Base-by-base conservation (phyloP, 2,113 vertebrate species). In the Coracopsis vasa region DNA sequence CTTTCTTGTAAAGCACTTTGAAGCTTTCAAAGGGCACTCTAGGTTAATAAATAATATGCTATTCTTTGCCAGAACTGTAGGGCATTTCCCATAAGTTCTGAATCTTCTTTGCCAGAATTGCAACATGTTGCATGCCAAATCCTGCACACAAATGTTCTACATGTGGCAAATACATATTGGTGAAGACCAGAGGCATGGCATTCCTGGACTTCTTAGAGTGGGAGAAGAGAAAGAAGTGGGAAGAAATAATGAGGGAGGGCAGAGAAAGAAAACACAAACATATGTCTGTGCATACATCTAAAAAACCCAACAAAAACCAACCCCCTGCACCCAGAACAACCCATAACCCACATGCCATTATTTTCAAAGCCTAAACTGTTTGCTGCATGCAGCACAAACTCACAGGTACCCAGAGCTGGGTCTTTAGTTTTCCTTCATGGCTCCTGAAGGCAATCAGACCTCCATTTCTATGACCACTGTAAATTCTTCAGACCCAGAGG, bases 1-100 rank as follows among this genome's bases (percentile, higher is more conserved):
- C 91, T 95, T 94, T 93, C 88, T 96, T 95, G 87, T 90, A 94
- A 90, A 94, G 87, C 70, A 95, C 93, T 97, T 93, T 95, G 95
- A 97, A 96, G 92, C 91, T 94, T 95, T 96, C 92, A 94, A 96
- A 95, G 94, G 95, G 96, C 88, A 94, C 88, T 92, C 92, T 78
- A 89, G 90, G 84, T 97, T 96, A 95, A 96, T 92, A 97, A 94
- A 94, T 94, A 95, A 96, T 89, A 86, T n/a, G 66, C 45, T 65
- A 67, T 33, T 79, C 93, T 86, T 79, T 97, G 94, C 95, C 94
- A 96, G 94, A 97, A 90, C 95, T 96, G 86, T 91, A 96, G 96
- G 91, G 85, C 89, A 95, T 96, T 97, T 97, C 92, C 90, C 92
- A 37, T 93, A 94, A 94, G 73, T 84, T 84, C 80, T 86, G 58